Base-by-base conservation (phyloP, 2,888 invertebrate species). In the Ditula angustiorana region DNA sequence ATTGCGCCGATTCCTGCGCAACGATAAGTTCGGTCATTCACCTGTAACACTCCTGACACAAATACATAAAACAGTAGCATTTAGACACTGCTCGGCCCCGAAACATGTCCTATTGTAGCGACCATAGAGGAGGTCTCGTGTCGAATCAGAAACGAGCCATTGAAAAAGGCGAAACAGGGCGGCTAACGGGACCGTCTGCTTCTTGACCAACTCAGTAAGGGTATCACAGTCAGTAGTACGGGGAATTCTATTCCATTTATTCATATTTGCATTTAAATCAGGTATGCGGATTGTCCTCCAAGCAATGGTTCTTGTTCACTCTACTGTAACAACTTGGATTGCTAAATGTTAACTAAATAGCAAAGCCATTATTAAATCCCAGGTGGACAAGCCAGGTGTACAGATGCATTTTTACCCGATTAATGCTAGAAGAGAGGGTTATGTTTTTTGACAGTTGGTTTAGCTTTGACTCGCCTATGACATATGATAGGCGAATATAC, bases 131-230 rank as follows among this genome's bases (percentile, higher is more conserved):
- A 87, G 69, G 77, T 71, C 71, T 72, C 89, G 91, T 90, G 87
- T 86, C 92, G 88, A 92, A 92, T 92, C 85, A 80, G 86, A 85
- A 86, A 85, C 85, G 77, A 79, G 78, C 78, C 75, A 75, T 86
- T 87, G 79, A 83, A 91, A 87, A 90, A 87, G 92, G 91, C 80
- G 83, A 92, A 88, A 86, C 86, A 72, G 92, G 87, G 78, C 92
- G 72, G 69, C 55, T 92, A 92, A 91, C 92, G 92, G 92, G 70
- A 69, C 71, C 72, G 67, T 5, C n/a, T 69, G 70, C 61, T 35
- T 47, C 69, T 74, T 71, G 74, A 70, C 65, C 67, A 70, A 71
- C 72, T 74, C 74, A 76, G 77, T 75, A 73, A 77, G 71, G 67
- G 70, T 74, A 79, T 80, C 75, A 74, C 74, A 78, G 77, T 76